phyloP scores from a whole-genome alignment of 2,113 vertebrate species.

The Rutilus rutilus region DNA sequence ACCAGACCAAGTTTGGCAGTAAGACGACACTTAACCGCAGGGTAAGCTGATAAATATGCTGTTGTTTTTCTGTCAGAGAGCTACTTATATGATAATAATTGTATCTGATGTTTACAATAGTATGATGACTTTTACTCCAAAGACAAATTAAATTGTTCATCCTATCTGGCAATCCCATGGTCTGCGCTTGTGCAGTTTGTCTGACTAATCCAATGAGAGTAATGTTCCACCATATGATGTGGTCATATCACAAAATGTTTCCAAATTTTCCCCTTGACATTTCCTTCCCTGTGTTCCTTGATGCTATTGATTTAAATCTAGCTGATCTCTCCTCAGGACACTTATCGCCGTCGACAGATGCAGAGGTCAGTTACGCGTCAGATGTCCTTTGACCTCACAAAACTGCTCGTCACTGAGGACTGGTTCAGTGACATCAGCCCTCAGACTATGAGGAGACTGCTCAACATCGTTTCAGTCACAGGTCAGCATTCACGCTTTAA shows the following conservation, averaged over 20 bases:
- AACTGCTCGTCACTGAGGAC: conserved; percentile 94
- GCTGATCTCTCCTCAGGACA: conserved; percentile 78
- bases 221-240: conserved; percentile 4
- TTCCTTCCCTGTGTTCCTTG: background rate
- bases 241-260: background rate
- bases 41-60: conserved; percentile 72
- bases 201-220: conserved; percentile 38
- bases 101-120: background rate
- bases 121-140: conserved; percentile 5
- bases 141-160: background rate
- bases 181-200: background rate
- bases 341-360: conserved; percentile 90
- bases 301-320: conserved; percentile 23
- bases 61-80: too few relatives aligned
- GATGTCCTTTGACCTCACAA: conserved; percentile 96
- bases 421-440: conserved; percentile 99
- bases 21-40: conserved; percentile 89
- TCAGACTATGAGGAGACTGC: conserved; percentile 93
- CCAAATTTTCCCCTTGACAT: background rate
- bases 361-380: conserved; percentile 92
- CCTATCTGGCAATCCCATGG: background rate
- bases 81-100: conserved; percentile 12
- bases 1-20: conserved; percentile 89
- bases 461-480: conserved; percentile 97
- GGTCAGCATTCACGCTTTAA: conserved; percentile 68